A percentile compares a stretch with the other conserved stretches of the same genome.
These are phyloP conservation scores for Notospermus geniculatus DNA, from an alignment of 1,140 invertebrate genomes.

Conservation along the genomic window DNA sequence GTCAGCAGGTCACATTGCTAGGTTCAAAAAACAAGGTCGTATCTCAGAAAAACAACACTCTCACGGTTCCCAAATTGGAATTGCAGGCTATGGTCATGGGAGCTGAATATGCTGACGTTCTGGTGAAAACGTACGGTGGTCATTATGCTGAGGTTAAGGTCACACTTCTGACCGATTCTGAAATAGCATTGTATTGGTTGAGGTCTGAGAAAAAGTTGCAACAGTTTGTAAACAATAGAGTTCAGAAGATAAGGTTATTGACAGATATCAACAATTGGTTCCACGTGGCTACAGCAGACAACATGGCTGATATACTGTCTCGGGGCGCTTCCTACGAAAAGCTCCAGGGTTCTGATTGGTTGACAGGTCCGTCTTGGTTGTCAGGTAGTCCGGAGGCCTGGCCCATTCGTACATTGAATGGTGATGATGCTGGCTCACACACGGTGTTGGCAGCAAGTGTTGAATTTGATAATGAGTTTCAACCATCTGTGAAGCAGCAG, in stretches of 20 bases:
- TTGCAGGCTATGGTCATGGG: constrained; percentile 7
- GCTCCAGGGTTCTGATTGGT: background rate
- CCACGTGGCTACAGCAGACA: background rate
- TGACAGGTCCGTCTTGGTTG: background rate
- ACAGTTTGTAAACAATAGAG: background rate
- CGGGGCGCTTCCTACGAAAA: background rate
- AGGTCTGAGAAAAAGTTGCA: background rate
- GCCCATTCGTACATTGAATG: background rate
- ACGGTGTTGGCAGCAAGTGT: background rate
- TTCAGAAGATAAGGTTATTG: background rate
- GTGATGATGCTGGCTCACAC: background rate
- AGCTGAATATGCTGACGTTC: background rate
- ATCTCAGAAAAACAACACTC: background rate
- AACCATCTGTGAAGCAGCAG: background rate
- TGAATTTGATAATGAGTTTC: background rate
- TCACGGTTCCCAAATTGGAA: background rate
- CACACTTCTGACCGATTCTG: background rate
- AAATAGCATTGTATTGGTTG: background rate
- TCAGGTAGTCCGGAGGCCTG: background rate
- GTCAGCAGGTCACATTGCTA: background rate
- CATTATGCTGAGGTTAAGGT: background rate
- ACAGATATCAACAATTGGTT: background rate
- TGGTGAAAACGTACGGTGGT: background rate
- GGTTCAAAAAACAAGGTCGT: constrained; percentile 10
- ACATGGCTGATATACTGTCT: background rate